Base-by-base conservation (phyloP, 2,113 vertebrate species). In the Hippoglossus stenolepis region DNA sequence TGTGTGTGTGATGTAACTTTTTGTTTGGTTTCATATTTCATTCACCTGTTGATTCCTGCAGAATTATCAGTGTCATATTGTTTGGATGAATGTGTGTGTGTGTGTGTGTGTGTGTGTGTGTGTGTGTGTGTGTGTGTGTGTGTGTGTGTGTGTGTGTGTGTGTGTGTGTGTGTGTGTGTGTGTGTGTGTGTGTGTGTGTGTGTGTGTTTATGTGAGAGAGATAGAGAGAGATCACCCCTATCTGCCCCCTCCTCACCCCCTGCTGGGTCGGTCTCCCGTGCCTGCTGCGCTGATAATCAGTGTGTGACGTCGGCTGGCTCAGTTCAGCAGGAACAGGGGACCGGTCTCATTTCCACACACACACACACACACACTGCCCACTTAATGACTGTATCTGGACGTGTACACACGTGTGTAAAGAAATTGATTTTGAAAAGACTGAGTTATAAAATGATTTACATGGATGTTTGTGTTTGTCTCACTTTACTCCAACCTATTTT, bases 241-340 rank as follows among this genome's bases (percentile, higher is more conserved):
- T 82, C 80, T 61, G 60, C 70, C 73, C 81, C 60, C 72, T 68
- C 82, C 63, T 65, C 68, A 77, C 47, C 76, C 73, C 87, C 79
- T 73, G 24, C 91, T 91, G 92, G 95, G 91, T 93, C 89, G 15
- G 96, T 94, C 96, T 96, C 96, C 96, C 82, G 96, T 96, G 95
- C 96, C 96, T 97, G 96, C 96, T 97, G 96, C 95, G 94, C 96
- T 97, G 96, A 97, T 96, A 95, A 95, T 95, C 96, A 96, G 96
- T 97, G 93, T 95, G 86, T 95, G 87, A 90, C 77, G 84, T 92
- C 73, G 91, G 93, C 96, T 96, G 92, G 95, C 95, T 96, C 96
- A 95, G 95, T 92, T 95, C 92, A 94, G 95, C 94, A 95, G 95
- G 94, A 94, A 94, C 95, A 94, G 92, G 86, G 80, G 95, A 87